Evolutionary conservation across 2,888 invertebrate genomes (phyloP).

Genomic region (Atethmia centrago): DNA sequence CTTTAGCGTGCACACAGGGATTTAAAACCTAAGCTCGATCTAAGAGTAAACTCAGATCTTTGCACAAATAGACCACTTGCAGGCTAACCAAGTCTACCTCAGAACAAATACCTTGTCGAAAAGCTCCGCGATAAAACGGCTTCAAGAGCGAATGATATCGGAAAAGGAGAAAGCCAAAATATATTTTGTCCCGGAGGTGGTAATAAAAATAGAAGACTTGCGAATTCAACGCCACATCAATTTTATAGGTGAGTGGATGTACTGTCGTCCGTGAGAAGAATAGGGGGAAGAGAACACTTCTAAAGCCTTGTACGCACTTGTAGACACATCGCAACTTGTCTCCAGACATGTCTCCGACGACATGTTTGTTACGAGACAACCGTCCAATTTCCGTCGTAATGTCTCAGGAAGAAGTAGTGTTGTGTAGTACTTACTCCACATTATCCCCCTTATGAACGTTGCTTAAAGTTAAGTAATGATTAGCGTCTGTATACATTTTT

Average conservation of each 20-base stretch:
- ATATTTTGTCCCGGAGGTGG: constrained; percentile 2
- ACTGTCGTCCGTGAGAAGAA: constrained; percentile 6
- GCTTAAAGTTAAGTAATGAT: not conserved
- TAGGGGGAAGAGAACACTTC: constrained; percentile 27
- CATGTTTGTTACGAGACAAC: constrained; percentile 1
- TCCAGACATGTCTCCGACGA: not conserved
- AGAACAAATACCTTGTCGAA: constrained; percentile 4
- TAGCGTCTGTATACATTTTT: not conserved
- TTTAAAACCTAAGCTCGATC: constrained; percentile 40
- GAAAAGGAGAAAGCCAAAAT: constrained; percentile 5
- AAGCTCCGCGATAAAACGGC: constrained; percentile 3
- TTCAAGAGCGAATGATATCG: constrained; percentile 8
- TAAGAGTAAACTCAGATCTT: constrained; percentile 26
- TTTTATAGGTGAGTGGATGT: constrained; percentile 31
- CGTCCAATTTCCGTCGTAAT: not conserved
- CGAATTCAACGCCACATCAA: constrained; percentile 39
- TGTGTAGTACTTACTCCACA: not conserved
- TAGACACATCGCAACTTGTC: not conserved
- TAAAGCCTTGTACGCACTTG: constrained; percentile 11
- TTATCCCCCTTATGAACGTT: not conserved
- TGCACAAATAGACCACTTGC: constrained; percentile 27
- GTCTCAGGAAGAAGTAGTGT: not conserved
- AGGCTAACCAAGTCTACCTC: constrained; percentile 5
- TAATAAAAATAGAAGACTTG: constrained; percentile 42
- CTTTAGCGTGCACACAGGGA: constrained; percentile 25